Evolutionary conservation across 1,140 invertebrate species (phyloP), one percentile per base, ranked within the genome.

Genomic region (Drosophila sturtevanti): DNA sequence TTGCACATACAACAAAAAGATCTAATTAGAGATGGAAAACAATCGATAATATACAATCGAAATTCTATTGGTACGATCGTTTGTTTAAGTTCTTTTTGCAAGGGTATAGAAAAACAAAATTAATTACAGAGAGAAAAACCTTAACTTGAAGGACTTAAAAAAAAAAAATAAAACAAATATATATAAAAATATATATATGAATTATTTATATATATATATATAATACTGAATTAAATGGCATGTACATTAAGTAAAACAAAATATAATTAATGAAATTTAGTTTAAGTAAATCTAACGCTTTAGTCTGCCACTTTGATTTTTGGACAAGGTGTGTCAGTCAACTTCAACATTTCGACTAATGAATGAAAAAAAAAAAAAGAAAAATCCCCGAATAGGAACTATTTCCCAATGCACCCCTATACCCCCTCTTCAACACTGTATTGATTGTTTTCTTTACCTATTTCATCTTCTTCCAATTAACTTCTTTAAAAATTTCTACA

Each of bases 241-340:
- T 87, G 79, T 86, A 87, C 68, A 82, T 87, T 86, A 86, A 86
- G 79, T 77, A 72, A 79, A 77, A 68, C 21, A 27, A 34, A 56
- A 56, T 56, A 12, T 31, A 77, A 75, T 79, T 67, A 66, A 85
- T 79, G 77, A 79, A 62, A 73, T 63, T 68, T 84, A 77, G 77
- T 72, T 89, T 87, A 87, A 87, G 82, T 87, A 89, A 87, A 79
- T 89, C 80, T 79, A 87, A 84, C 80, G 82, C 82, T 87, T 87
- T 87, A 87, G 84, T 84, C 82, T 86, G 82, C 84, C 82, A 87
- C 82, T 87, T 87, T 87, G 82, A 87, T 89, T 86, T 86, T 86
- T 86, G 82, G 84, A 89, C 84, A 87, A 87, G 79, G 82, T 87
- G 82, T 77, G 82, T 67, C 72, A 87, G 69, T 73, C 68, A 79